phyloP scores from a whole-genome alignment of 2,113 vertebrate genomes.

The Neotoma lepida region DNA sequence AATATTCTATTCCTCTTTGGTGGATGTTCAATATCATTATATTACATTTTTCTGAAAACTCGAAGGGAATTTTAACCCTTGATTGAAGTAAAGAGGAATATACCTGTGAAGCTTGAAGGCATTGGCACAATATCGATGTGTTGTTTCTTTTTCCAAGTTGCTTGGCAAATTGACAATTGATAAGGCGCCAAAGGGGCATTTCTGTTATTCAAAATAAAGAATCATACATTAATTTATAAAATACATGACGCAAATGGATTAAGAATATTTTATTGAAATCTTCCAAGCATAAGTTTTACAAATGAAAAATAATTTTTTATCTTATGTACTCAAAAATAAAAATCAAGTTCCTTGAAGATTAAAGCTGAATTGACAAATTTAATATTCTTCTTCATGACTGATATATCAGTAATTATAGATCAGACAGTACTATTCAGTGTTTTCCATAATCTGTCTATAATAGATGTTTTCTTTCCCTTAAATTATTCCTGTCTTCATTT shows the following conservation, averaged over 20 bases:
- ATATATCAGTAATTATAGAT: neutral
- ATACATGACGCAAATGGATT: conserved; percentile 21
- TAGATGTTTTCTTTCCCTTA: neutral
- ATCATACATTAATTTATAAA: conserved; percentile 43
- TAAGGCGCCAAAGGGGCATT: conserved; percentile 98
- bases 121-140: conserved; percentile 99
- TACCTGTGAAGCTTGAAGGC: conserved; percentile 99
- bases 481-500: conserved; percentile 34
- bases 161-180: conserved; percentile 99
- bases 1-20: conserved; percentile 10
- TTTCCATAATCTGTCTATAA: neutral
- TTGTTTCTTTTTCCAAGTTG: conserved; percentile 99
- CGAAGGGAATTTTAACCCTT: conserved; percentile 1
- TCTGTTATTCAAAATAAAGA: conserved; percentile 87
- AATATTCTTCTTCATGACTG: neutral
- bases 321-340: conserved; percentile 54
- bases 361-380: neutral
- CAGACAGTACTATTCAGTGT: neutral
- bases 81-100: conserved; percentile 49
- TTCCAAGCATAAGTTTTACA: conserved; percentile 40
- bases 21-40: neutral
- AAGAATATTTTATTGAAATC: conserved; percentile 30
- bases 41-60: conserved; percentile 53
- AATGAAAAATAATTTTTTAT: conserved; percentile 4
- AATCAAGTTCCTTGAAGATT: conserved; percentile 7